phyloP scores from a whole-genome alignment of 2,797 vertebrate genomes.

The Enteromius fasciolatus region DNA sequence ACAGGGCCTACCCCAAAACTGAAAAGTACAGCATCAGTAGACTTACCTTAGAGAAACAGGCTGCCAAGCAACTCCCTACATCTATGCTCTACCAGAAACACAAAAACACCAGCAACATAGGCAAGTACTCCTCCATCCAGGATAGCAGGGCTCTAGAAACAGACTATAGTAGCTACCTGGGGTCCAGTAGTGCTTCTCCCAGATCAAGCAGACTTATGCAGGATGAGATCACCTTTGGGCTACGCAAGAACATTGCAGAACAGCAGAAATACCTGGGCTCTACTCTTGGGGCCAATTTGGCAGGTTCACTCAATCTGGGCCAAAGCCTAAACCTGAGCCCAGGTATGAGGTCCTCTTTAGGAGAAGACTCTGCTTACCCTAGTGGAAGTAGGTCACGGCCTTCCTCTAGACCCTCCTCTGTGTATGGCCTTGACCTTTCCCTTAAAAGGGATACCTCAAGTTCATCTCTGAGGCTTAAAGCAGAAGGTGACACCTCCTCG shows the following conservation, averaged over 20 bases:
- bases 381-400: slow-evolving; percentile 95
- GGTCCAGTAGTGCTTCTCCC: slow-evolving; percentile 85
- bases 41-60: slow-evolving; percentile 97
- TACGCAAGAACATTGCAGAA: slow-evolving; percentile 96
- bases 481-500: slow-evolving; percentile 86
- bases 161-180: slow-evolving; percentile 91
- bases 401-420: slow-evolving; percentile 93
- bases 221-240: slow-evolving; percentile 95
- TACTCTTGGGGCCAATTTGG: slow-evolving; percentile 85
- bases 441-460: slow-evolving; percentile 96
- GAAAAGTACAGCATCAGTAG: slow-evolving; percentile 98
- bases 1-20: slow-evolving; percentile 91
- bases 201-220: slow-evolving; percentile 93
- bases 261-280: slow-evolving; percentile 96
- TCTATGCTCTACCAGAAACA: slow-evolving; percentile 97
- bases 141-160: slow-evolving; percentile 91
- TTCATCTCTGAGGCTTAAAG: slow-evolving; percentile 93
- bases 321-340: slow-evolving; percentile 82
- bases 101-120: slow-evolving; percentile 90
- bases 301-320: slow-evolving; percentile 85
- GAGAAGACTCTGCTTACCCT: slow-evolving; percentile 86
- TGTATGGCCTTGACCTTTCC: slow-evolving; percentile 95
- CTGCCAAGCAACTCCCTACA: slow-evolving; percentile 94
- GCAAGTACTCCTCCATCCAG: slow-evolving; percentile 91
- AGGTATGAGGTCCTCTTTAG: slow-evolving; percentile 77